Evolutionary conservation across 30 jellyfish, hydroid and myxozoan genomes (phyloP), one percentile per base, ranked within the genome.

Genomic region (Chrysaora quinquecirrha): DNA sequence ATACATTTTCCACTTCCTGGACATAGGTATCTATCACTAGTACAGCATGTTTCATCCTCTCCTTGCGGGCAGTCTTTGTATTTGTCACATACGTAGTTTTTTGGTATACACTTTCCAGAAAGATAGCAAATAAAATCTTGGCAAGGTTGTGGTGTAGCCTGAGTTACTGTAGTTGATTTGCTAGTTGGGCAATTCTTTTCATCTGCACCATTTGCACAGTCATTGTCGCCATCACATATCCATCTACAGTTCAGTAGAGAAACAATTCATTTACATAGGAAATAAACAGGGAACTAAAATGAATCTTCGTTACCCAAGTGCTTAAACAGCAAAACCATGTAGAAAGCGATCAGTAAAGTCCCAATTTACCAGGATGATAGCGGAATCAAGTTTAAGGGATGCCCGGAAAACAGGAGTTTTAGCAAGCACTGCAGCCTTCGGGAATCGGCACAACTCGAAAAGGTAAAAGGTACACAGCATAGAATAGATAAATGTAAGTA

Each of bases 161-260:
- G 64, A 0, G 86, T 22, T 4, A 54, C 22, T 30, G 82, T 14
- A 10, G 90, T 64, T 34, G 85, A 28, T 28, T 22, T 67, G 6
- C 48, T 65, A 27, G 97, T 81, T 28, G 96, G 96, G 63, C 97
- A 89, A 33, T 68, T 74, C 27, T 33, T 25, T 62, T 89, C 97
- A 50, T 89, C 97, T 11, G 79, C 93, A 0, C 96, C 97, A 67
- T 52, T 46, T 2, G 87, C 38, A 58, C 97, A 89, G 71, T 89
- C 97, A 12, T 29, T 43, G 63, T 83, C 93, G n/a, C 97, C 97
- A 83, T 89, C 97, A 70, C 97, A 89, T 20, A 82, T 74, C 47
- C 54, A 74, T 32, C 97, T 89, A 23, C 9, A 30, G 12, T 22
- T 6, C 16, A 72, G 71, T 11, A 30, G 12, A 27, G 49, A 4